Evolutionary conservation across 2,888 invertebrate genomes (phyloP).

Genomic region (Zootermopsis nevadensis): DNA sequence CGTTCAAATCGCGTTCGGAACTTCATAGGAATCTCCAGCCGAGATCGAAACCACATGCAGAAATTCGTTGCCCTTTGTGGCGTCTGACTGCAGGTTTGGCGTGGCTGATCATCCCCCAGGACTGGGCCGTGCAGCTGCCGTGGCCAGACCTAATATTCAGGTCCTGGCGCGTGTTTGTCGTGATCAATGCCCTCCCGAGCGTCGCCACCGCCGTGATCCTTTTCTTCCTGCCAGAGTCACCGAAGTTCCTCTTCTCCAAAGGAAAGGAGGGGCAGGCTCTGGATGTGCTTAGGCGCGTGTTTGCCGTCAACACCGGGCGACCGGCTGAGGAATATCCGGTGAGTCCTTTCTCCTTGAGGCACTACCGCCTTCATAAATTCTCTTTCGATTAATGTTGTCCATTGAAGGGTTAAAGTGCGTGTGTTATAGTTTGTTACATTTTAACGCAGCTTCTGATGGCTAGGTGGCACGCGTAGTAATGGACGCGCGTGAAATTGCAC

Average conservation of each 20-base stretch:
- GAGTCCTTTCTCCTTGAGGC: background rate
- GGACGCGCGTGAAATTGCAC: background rate
- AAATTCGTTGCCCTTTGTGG: no score
- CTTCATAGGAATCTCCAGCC: no score
- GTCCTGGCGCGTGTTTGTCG: slow-evolving; percentile 59
- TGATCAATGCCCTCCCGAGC: slow-evolving; percentile 59
- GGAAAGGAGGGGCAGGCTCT: slow-evolving; percentile 58
- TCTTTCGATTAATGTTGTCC: no score
- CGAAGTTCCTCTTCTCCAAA: slow-evolving; percentile 59
- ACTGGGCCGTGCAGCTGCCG: background rate
- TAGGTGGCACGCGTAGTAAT: slow-evolving; percentile 1
- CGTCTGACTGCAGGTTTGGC: background rate
- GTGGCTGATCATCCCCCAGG: slow-evolving; percentile 23
- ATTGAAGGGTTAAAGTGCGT: no score
- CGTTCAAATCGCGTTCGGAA: no score
- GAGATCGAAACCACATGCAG: no score
- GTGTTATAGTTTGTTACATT: no score
- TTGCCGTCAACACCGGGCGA: slow-evolving; percentile 52
- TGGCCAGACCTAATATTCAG: background rate
- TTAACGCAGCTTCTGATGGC: no score
- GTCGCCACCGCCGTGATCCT: slow-evolving; percentile 58
- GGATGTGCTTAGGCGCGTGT: slow-evolving; percentile 58
- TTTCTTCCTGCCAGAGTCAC: slow-evolving; percentile 60
- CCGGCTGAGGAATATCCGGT: slow-evolving; percentile 45
- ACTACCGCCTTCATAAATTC: no score